Conservation (phyloP, 2,113 vertebrate genomes). For the Delphinus delphis region DNA sequence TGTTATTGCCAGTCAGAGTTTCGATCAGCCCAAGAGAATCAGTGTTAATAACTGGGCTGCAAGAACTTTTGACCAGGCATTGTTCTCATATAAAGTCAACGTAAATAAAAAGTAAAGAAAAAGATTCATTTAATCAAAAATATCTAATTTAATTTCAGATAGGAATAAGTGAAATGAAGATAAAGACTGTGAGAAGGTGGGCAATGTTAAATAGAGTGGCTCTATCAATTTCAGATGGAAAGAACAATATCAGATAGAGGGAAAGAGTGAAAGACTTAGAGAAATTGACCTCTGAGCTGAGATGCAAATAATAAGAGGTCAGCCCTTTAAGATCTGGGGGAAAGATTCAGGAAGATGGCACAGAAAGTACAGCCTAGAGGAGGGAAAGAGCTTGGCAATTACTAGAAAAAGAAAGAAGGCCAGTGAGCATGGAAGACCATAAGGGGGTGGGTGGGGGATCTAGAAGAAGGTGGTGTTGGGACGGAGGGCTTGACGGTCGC, state of each 20-base stretch:
- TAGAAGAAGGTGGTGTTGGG: not conserved
- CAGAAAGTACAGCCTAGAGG: not conserved
- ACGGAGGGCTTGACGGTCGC: not conserved
- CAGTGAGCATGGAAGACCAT: not conserved
- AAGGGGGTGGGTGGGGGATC: accelerated
- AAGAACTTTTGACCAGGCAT: not conserved
- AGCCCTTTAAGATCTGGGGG: not conserved
- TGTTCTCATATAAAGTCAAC: not conserved
- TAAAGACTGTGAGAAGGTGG: not conserved
- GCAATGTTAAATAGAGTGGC: not conserved
- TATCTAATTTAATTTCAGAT: not conserved
- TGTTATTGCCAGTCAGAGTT: not conserved
- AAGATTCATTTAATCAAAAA: not conserved
- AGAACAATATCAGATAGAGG: not conserved
- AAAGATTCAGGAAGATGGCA: not conserved
- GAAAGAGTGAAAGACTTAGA: not conserved
- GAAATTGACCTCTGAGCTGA: not conserved
- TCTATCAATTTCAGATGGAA: not conserved
- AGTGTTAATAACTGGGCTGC: not conserved
- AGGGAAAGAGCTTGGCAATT: not conserved
- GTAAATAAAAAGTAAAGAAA: not conserved
- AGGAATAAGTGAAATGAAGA: not conserved
- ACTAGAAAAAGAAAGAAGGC: not conserved
- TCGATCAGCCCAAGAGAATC: not conserved
- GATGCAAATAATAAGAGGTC: not conserved